Evolutionary conservation across 2,888 invertebrate species (phyloP).

Genomic region (Brachyptera risi): DNA sequence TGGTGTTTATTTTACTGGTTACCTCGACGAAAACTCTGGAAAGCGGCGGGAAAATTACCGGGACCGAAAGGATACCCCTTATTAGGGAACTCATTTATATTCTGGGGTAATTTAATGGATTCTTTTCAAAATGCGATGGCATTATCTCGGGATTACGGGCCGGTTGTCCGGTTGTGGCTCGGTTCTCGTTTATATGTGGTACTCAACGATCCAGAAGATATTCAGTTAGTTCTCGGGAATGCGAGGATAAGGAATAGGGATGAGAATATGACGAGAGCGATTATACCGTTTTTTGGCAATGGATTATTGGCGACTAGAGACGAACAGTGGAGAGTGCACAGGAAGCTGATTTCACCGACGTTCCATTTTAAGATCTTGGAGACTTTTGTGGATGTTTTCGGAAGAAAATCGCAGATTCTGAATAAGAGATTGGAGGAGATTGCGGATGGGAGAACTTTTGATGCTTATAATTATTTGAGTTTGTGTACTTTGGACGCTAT

Average conservation of each 20-base stretch:
- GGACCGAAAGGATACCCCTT: not conserved
- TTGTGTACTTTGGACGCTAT: not conserved
- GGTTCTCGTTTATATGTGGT: not conserved
- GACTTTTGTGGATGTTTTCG: constrained; percentile 8
- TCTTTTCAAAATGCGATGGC: not conserved
- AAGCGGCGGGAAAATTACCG: not conserved
- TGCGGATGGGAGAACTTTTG: not conserved
- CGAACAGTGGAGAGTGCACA: constrained; percentile 9
- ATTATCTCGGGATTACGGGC: not conserved
- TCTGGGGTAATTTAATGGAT: not conserved
- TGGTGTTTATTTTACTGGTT: not conserved
- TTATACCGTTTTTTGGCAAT: constrained; percentile 10
- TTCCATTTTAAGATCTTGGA: constrained; percentile 13
- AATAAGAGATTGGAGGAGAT: not conserved
- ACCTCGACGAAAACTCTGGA: not conserved
- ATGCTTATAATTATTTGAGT: not conserved
- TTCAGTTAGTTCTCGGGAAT: not conserved
- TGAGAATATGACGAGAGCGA: not conserved
- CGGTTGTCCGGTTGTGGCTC: not conserved
- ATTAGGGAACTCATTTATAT: not conserved
- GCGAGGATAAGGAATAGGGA: constrained; percentile 8
- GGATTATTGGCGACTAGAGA: not conserved
- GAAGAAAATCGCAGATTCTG: not conserved
- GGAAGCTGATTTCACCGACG: constrained; percentile 12
- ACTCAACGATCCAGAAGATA: not conserved